Evolutionary conservation across 2,113 vertebrate species (phyloP).

Genomic region (Alouatta palliata): DNA sequence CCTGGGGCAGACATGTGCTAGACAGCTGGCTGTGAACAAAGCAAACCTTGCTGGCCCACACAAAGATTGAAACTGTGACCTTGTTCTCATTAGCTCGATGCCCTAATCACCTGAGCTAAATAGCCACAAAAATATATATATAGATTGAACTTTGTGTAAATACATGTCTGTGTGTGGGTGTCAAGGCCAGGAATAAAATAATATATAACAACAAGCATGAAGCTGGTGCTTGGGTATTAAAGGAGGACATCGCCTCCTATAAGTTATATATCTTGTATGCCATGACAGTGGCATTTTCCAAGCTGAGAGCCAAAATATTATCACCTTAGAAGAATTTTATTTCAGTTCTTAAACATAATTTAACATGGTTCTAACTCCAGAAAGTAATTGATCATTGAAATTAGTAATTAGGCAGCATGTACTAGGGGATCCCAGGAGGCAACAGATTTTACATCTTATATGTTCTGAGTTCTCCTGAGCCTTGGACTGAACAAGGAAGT

Average conservation of each 20-base stretch:
- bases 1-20: slow-evolving; percentile 74
- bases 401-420: neutral
- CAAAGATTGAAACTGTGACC: slow-evolving; percentile 73
- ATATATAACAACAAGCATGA: neutral
- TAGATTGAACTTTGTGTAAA: slow-evolving; percentile 31
- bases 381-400: neutral
- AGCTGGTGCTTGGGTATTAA: neutral
- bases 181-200: slow-evolving; percentile 35
- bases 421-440: neutral
- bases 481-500: neutral
- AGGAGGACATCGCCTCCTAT: neutral
- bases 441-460: neutral
- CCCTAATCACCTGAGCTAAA: slow-evolving; percentile 66
- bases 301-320: neutral
- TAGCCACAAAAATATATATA: neutral
- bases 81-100: slow-evolving; percentile 73
- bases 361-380: neutral
- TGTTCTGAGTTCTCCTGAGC: neutral
- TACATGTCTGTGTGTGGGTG: neutral
- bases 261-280: neutral
- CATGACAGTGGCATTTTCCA: neutral
- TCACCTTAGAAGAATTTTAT: neutral
- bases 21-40: slow-evolving; percentile 75
- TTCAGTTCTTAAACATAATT: neutral
- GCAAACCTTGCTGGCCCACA: slow-evolving; percentile 67